These are phyloP conservation scores for Calameuta filiformis DNA, from an alignment of 2,888 invertebrate species.

Conservation along the genomic window DNA sequence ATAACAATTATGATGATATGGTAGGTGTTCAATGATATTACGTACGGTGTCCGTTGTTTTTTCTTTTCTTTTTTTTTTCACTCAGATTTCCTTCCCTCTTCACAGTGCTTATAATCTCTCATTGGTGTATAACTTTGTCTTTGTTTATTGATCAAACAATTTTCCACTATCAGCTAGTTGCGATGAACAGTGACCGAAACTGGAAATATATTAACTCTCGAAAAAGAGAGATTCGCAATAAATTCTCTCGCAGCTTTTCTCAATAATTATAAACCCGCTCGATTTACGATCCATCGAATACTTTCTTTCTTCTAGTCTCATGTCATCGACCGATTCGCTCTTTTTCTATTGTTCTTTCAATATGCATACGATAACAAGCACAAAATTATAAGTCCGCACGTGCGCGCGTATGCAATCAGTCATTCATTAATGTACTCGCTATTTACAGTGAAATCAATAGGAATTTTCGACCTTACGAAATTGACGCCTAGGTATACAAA, in stretches of 20 bases:
- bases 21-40: slow-evolving; percentile 14
- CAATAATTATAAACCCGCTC: background rate
- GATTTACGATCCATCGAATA: background rate
- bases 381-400: background rate
- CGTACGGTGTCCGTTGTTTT: slow-evolving; percentile 19
- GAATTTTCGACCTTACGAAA: slow-evolving; percentile 22
- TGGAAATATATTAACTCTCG: background rate
- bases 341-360: background rate
- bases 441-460: slow-evolving; percentile 28
- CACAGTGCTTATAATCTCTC: background rate
- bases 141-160: background rate
- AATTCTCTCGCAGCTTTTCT: background rate
- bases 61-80: background rate
- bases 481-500: slow-evolving; percentile 23
- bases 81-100: background rate
- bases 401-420: background rate
- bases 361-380: background rate
- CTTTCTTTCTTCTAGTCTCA: background rate
- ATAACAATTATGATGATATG: slow-evolving; percentile 2
- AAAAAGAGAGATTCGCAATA: background rate
- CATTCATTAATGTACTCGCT: background rate
- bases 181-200: background rate
- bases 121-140: background rate
- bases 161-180: background rate
- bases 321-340: background rate